Percentiles rank a stretch among this genome's conserved stretches.
phyloP scores from a whole-genome alignment of 2,797 vertebrate genomes.

The Halcyon smyrnensis region DNA sequence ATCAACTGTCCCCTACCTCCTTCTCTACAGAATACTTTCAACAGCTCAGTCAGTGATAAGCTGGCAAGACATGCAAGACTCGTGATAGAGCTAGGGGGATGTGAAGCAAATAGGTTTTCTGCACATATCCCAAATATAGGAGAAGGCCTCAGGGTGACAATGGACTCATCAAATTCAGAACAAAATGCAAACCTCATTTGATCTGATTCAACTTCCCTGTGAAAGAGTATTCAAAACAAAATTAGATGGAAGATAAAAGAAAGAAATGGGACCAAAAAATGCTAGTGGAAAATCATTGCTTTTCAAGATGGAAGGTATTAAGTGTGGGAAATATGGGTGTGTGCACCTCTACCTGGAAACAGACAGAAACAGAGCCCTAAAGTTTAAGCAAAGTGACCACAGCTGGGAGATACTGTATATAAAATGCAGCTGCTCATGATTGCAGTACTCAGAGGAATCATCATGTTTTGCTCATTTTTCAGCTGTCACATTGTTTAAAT shows the following conservation, averaged over 20 bases:
- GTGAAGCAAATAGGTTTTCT: neutral
- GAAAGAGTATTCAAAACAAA: neutral
- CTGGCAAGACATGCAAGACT: neutral
- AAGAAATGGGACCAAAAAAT: neutral
- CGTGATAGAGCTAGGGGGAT: neutral
- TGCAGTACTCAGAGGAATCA: neutral
- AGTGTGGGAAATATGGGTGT: neutral
- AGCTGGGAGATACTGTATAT: neutral
- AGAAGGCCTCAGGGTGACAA: neutral
- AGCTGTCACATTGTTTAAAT: neutral
- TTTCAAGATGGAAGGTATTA: neutral
- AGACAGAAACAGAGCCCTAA: neutral
- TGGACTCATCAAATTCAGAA: neutral
- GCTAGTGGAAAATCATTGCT: neutral
- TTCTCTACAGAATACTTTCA: neutral
- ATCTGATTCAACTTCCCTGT: neutral
- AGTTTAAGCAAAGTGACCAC: neutral
- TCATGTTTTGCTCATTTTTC: conserved; percentile 4
- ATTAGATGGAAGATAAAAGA: neutral
- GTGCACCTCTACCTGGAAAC: neutral
- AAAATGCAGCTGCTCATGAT: neutral
- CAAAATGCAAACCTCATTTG: neutral
- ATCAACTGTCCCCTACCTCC: too few species aligned
- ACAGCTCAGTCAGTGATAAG: neutral
- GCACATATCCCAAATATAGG: neutral